Conservation (phyloP, 2,797 vertebrate species). For the Chaunax sp. region DNA sequence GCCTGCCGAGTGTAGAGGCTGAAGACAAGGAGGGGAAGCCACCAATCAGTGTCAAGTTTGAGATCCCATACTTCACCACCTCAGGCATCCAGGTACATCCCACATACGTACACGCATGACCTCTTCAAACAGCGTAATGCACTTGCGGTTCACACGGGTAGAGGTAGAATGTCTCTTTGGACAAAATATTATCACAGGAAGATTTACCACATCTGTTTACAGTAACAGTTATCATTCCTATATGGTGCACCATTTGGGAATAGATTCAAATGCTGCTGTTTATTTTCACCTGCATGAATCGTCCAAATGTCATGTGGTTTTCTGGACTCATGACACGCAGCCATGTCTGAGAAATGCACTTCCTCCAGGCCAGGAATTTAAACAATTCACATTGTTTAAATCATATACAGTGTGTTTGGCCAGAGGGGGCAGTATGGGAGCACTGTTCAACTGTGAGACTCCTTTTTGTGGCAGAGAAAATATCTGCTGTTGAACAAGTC, state of each 20-base stretch:
- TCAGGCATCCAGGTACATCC: conserved; percentile 95
- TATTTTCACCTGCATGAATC: conserved; percentile 36
- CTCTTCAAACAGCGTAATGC: conserved; percentile 3
- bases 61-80: conserved; percentile 99
- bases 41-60: conserved; percentile 98
- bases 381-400: conserved; percentile 43
- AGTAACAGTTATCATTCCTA: conserved; percentile 11
- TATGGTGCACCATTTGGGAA: conserved; percentile 6
- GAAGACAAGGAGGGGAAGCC: conserved; percentile 99
- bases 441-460: conserved; percentile 3
- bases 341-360: conserved; percentile 37
- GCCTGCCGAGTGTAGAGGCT: conserved; percentile 96
- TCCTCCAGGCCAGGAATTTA: conserved; percentile 51
- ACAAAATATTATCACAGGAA: conserved; percentile 1
- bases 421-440: conserved; percentile 67
- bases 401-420: conserved; percentile 16
- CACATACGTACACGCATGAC: background rate
- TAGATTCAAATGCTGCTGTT: conserved; percentile 10
- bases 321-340: conserved; percentile 35
- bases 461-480: conserved; percentile 25
- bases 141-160: background rate
- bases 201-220: conserved; percentile 13
- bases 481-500: conserved; percentile 30
- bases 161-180: background rate
- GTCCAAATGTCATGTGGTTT: conserved; percentile 38